Percentiles rank a stretch among this genome's conserved stretches.
phyloP scores from a whole-genome alignment of 2,113 vertebrate species.

The Ammospiza caudacuta region DNA sequence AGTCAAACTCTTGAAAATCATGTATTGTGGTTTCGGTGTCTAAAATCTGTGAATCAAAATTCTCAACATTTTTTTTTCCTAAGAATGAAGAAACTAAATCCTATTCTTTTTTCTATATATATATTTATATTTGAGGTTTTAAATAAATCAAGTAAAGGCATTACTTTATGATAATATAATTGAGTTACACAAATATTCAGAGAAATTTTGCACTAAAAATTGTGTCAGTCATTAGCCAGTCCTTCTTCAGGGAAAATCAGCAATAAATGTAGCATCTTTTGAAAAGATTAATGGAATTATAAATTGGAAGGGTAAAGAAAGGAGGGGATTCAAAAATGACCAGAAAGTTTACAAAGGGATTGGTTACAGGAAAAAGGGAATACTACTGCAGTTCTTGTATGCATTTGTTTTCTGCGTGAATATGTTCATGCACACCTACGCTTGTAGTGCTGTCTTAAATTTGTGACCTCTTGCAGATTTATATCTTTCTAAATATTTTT shows the following conservation, averaged over 20 bases:
- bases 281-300: neutral
- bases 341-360: neutral
- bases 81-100: neutral
- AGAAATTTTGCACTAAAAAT: neutral
- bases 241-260: neutral
- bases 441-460: neutral
- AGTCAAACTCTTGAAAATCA: neutral
- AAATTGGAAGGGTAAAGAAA: neutral
- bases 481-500: neutral
- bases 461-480: neutral
- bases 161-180: neutral
- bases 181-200: neutral
- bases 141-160: neutral
- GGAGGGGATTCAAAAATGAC: neutral
- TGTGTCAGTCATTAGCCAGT: neutral
- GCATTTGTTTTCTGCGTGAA: neutral
- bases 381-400: neutral
- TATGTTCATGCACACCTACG: neutral
- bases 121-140: neutral
- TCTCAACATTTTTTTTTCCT: neutral
- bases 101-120: neutral
- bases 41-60: neutral
- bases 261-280: neutral
- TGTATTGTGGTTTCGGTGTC: neutral
- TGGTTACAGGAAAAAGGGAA: neutral